Percentiles rank a stretch among this genome's conserved stretches.
phyloP scores from a whole-genome alignment of 2,888 invertebrate genomes.

The Macrophya alboannulata region DNA sequence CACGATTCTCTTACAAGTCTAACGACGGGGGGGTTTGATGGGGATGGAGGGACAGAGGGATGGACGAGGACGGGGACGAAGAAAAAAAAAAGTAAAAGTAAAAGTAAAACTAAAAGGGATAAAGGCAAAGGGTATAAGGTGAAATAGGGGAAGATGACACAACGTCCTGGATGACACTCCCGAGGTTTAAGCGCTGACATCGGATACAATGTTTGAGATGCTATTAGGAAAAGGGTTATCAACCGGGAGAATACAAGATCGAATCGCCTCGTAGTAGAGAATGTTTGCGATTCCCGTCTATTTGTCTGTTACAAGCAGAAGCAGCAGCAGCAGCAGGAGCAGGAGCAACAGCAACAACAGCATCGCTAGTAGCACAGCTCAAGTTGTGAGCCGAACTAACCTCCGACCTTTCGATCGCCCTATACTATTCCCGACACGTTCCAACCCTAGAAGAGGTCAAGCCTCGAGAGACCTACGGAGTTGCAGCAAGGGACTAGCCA shows the following conservation, averaged over 20 bases:
- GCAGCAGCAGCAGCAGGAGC: background rate
- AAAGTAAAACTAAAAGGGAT: slow-evolving; percentile 43
- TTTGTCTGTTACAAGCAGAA: slow-evolving; percentile 15
- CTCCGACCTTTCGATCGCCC: slow-evolving; percentile 29
- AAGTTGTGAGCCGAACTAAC: background rate
- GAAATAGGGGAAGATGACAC: slow-evolving; percentile 55
- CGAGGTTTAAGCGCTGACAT: slow-evolving; percentile 45
- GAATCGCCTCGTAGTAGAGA: background rate
- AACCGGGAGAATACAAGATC: slow-evolving; percentile 27
- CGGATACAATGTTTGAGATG: slow-evolving; percentile 55
- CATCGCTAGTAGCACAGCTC: background rate
- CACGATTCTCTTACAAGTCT: slow-evolving; percentile 13
- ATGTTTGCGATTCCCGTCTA: background rate
- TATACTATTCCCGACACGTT: slow-evolving; percentile 41
- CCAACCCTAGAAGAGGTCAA: slow-evolving; percentile 43
- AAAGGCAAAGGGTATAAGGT: slow-evolving; percentile 33
- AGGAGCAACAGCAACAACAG: background rate
- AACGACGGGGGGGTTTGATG: background rate
- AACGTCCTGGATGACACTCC: slow-evolving; percentile 53
- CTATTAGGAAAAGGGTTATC: slow-evolving; percentile 47
- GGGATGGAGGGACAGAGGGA: slow-evolving; percentile 32
- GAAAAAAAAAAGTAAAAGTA: slow-evolving; percentile 47
- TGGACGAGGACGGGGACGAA: background rate
- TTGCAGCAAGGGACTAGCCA: slow-evolving; percentile 25
- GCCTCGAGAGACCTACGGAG: slow-evolving; percentile 36